Evolutionary conservation across 2,797 vertebrate species (phyloP).

Genomic region (Pipistrellus pipistrellus): DNA sequence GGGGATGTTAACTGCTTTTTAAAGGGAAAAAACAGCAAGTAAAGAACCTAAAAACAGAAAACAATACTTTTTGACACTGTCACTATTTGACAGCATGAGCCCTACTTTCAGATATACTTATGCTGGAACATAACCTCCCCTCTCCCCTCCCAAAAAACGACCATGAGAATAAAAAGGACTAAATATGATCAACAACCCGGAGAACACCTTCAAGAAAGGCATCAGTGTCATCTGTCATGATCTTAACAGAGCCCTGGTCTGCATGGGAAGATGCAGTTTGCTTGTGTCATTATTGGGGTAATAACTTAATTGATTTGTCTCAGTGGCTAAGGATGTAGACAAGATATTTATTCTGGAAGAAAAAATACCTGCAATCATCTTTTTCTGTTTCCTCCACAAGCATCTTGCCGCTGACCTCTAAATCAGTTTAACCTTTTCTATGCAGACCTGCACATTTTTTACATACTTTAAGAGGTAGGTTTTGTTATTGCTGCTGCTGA

Average conservation of each 20-base stretch:
- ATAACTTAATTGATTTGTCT: slow-evolving; percentile 74
- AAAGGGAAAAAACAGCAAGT: slow-evolving; percentile 49
- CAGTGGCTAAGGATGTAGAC: slow-evolving; percentile 58
- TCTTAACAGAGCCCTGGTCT: slow-evolving; percentile 51
- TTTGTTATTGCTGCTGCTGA: slow-evolving; percentile 53
- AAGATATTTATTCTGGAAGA: slow-evolving; percentile 64
- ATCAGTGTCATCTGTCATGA: background rate
- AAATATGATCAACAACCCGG: slow-evolving; percentile 36
- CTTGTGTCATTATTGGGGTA: slow-evolving; percentile 39
- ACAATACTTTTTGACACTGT: slow-evolving; percentile 36
- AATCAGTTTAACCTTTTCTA: slow-evolving; percentile 85
- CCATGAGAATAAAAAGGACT: slow-evolving; percentile 42
- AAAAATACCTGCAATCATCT: slow-evolving; percentile 76
- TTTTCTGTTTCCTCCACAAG: slow-evolving; percentile 75
- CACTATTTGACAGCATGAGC: background rate
- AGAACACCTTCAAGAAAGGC: background rate
- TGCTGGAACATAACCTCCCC: background rate
- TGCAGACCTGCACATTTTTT: slow-evolving; percentile 77
- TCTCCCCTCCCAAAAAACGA: background rate
- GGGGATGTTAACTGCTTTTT: background rate
- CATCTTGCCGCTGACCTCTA: slow-evolving; percentile 85
- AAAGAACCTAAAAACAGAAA: slow-evolving; percentile 36
- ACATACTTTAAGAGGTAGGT: slow-evolving; percentile 76
- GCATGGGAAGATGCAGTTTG: slow-evolving; percentile 38
- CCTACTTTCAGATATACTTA: background rate